Percentiles rank a stretch among this genome's conserved stretches.
Conservation (phyloP, 2,888 invertebrate genomes). For the Synanthedon myopaeformis region DNA sequence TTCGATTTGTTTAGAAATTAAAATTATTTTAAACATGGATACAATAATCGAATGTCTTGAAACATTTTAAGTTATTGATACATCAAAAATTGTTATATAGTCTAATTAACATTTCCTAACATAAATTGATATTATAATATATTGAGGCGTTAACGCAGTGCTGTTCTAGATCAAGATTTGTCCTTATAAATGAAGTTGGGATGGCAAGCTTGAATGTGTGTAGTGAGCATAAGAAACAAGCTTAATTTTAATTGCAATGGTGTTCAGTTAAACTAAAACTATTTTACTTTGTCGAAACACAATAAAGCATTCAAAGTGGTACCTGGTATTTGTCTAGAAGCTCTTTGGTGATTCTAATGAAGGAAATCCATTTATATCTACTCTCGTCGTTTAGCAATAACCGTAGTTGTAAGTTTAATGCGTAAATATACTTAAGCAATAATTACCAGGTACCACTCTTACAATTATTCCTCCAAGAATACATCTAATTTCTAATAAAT, state of each 20-base stretch:
- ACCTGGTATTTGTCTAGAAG: not conserved
- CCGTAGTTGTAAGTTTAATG: not conserved
- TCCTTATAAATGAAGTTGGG: no score
- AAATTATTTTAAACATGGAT: no score
- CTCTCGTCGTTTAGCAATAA: not conserved
- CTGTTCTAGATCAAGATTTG: no score
- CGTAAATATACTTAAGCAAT: not conserved
- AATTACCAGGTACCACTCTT: not conserved
- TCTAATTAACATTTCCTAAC: no score
- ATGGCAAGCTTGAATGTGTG: no score
- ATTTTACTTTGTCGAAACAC: not conserved
- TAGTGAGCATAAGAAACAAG: no score
- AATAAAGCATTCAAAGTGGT: not conserved
- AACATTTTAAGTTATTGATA: no score
- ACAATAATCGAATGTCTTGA: no score
- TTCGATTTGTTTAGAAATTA: no score
- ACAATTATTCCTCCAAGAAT: not conserved
- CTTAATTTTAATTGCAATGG: not conserved
- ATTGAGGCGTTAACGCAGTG: no score
- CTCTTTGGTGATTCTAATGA: conserved; percentile 2
- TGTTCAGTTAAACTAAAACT: not conserved
- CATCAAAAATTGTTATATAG: no score
- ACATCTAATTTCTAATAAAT: not conserved
- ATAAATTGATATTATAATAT: no score
- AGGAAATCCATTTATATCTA: not conserved